phyloP scores from a whole-genome alignment of 2,797 vertebrate genomes.

The Champsocephalus gunnari region DNA sequence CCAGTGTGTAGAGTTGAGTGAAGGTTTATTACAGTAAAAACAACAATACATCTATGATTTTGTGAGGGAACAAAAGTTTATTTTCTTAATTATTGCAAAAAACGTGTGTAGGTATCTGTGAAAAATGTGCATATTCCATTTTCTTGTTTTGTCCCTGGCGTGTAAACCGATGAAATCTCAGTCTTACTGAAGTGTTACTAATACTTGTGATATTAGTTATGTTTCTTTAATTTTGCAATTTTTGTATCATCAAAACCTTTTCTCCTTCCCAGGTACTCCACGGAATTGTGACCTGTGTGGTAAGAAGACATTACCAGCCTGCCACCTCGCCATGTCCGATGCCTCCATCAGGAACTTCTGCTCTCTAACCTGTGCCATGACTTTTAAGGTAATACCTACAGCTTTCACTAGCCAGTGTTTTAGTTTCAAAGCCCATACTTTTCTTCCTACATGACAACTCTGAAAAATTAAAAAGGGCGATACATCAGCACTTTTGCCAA shows the following conservation, averaged over 20 bases:
- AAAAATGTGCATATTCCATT: no score
- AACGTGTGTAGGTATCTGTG: no score
- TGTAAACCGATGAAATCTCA: not conserved
- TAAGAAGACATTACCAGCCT: constrained; percentile 87
- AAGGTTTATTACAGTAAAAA: no score
- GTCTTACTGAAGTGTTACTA: not conserved
- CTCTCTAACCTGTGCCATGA: constrained; percentile 89
- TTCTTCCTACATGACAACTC: not conserved
- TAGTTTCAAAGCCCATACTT: not conserved
- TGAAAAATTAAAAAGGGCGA: not conserved
- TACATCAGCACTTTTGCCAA: not conserved
- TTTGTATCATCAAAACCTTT: not conserved
- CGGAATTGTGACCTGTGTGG: constrained; percentile 92
- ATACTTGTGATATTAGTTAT: not conserved
- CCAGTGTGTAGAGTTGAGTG: no score
- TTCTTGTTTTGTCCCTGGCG: no score
- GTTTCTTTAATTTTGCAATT: not conserved
- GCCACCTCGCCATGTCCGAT: constrained; percentile 94
- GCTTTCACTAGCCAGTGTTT: no score
- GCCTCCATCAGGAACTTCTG: constrained; percentile 94
- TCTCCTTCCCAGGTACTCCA: constrained; percentile 78
- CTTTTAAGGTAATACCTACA: constrained; percentile 88
- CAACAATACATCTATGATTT: no score
- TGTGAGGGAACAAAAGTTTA: no score
- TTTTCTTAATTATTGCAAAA: no score